Percentiles rank a stretch among this genome's conserved stretches.
These are phyloP conservation scores for Sebastes aleutianus DNA, from an alignment of 2,797 vertebrate species.

Conservation along the genomic window DNA sequence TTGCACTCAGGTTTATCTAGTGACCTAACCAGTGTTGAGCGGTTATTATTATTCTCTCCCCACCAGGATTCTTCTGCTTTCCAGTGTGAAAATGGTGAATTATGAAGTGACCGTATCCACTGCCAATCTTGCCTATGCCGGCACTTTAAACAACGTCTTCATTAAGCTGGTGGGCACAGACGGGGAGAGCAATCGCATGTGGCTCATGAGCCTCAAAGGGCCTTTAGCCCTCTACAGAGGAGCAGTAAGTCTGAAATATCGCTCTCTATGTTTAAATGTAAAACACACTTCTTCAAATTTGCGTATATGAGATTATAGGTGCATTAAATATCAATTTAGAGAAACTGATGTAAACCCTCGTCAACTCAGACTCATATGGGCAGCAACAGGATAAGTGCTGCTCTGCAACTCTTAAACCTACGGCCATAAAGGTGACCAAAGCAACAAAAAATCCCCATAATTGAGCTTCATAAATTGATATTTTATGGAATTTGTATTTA, in stretches of 20 bases:
- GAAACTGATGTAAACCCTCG: not conserved
- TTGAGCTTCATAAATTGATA: not conserved
- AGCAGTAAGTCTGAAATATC: constrained; percentile 48
- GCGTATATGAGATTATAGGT: not conserved
- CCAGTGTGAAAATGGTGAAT: constrained; percentile 31
- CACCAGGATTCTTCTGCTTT: not conserved
- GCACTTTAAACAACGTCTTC: constrained; percentile 45
- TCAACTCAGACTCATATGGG: not conserved
- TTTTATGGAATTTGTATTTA: not conserved
- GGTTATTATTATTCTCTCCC: not conserved
- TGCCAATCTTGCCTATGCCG: rapidly evolving
- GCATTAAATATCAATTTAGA: not conserved
- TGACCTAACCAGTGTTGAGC: not conserved
- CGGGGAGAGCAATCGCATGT: constrained; percentile 32
- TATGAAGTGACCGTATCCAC: constrained; percentile 56
- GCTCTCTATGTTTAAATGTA: not conserved
- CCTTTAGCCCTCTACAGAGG: not conserved
- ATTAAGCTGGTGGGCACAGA: constrained; percentile 60
- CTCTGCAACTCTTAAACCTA: not conserved
- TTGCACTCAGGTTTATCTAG: not conserved
- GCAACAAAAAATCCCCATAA: not conserved
- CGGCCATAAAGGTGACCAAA: not conserved
- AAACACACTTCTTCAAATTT: not conserved
- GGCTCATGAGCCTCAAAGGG: not conserved
- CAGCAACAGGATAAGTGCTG: too few relatives aligned